These are phyloP conservation scores for Gouania willdenowi DNA, from an alignment of 2,797 vertebrate genomes.

Conservation along the genomic window DNA sequence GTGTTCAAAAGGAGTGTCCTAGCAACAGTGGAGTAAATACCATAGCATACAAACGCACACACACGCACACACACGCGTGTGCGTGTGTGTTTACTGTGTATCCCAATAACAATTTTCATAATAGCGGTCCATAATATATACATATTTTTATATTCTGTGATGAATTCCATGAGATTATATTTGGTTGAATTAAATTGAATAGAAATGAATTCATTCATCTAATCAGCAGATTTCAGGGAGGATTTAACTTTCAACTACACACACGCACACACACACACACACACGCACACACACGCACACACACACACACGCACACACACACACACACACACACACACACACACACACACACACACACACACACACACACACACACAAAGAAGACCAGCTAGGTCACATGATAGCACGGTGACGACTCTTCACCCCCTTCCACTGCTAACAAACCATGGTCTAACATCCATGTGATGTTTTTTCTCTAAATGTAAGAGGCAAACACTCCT, in stretches of 20 bases:
- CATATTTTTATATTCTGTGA: no score
- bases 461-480: background rate
- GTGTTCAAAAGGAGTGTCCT: conserved; percentile 85
- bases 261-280: no score
- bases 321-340: background rate
- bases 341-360: conserved; percentile 13
- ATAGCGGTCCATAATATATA: no score
- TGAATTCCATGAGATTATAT: no score
- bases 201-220: no score
- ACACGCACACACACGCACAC: conserved; percentile 4
- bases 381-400: conserved; percentile 58
- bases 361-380: conserved; percentile 37
- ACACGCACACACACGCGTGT: no score
- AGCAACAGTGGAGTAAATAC: conserved; percentile 83
- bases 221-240: no score
- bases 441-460: background rate
- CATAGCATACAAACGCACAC: conserved; percentile 35
- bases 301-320: background rate
- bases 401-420: conserved; percentile 3
- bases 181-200: no score
- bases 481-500: conserved; percentile 11
- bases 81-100: no score
- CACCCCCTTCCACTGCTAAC: conserved; percentile 11
- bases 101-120: no score
- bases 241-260: no score